Percentiles rank a stretch among this genome's conserved stretches.
phyloP scores from a whole-genome alignment of 2,888 invertebrate species.

The Lasius platythorax region DNA sequence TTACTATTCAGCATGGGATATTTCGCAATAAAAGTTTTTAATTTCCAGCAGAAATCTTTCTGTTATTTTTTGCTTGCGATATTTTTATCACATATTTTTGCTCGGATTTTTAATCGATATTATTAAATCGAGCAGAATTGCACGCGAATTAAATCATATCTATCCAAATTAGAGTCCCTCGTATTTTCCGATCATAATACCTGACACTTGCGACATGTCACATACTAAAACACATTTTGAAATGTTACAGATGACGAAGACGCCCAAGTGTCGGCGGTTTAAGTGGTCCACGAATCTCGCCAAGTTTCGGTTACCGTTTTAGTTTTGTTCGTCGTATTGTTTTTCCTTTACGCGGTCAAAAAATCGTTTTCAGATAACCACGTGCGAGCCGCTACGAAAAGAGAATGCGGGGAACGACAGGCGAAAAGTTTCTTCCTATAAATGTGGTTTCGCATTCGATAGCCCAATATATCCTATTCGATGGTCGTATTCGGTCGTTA shows the following conservation, averaged over 20 bases:
- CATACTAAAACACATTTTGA: conserved; percentile 63
- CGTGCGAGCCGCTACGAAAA: neutral
- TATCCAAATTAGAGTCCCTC: conserved; percentile 25
- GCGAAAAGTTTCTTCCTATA: conserved; percentile 21
- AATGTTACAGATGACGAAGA: conserved; percentile 89
- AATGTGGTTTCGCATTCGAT: conserved; percentile 17
- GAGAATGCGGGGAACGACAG: conserved; percentile 2
- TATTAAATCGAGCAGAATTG: neutral
- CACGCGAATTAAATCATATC: neutral
- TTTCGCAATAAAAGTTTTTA: neutral
- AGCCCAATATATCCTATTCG: conserved; percentile 14
- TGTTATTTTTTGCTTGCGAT: neutral
- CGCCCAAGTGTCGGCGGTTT: conserved; percentile 90
- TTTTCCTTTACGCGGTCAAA: conserved; percentile 36
- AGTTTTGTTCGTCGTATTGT: conserved; percentile 60
- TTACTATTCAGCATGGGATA: neutral
- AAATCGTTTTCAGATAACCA: conserved; percentile 19
- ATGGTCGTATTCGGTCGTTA: neutral
- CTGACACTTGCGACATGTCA: neutral
- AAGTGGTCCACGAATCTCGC: conserved; percentile 65
- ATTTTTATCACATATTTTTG: neutral
- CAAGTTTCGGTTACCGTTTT: conserved; percentile 67
- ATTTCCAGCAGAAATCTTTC: neutral
- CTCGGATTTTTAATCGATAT: neutral
- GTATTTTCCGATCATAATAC: neutral